phyloP scores from a whole-genome alignment of 1,140 invertebrate genomes.

The Leptinotarsa defecta region DNA sequence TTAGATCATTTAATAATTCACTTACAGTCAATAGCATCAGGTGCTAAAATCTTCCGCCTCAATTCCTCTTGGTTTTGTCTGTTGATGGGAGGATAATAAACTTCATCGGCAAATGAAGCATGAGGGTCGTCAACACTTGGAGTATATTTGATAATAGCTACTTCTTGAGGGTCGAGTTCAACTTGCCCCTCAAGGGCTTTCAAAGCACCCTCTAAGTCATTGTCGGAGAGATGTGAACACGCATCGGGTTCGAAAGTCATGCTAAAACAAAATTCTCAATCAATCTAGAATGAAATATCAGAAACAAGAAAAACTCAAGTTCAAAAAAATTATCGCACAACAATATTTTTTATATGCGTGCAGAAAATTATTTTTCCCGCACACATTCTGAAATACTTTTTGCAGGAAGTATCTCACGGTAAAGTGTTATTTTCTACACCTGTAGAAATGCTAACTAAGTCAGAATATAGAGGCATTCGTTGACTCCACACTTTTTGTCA shows the following conservation, averaged over 20 bases:
- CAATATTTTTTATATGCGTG: too few species aligned
- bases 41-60: conserved; percentile 47
- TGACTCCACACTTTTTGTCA: too few species aligned
- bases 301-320: too few species aligned
- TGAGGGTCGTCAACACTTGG: conserved; percentile 70
- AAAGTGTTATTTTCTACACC: too few species aligned
- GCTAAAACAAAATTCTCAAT: conserved; percentile 33
- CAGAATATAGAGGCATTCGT: too few species aligned
- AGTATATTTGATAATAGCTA: conserved; percentile 79
- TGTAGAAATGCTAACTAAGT: too few species aligned
- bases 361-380: too few species aligned
- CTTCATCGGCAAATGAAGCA: conserved; percentile 73
- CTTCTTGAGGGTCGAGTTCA: conserved; percentile 64
- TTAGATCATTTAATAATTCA: too few species aligned
- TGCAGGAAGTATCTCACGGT: too few species aligned
- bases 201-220: conserved; percentile 61
- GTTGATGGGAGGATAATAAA: conserved; percentile 73
- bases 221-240: conserved; percentile 56
- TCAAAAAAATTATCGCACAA: too few species aligned
- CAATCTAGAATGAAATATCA: too few species aligned
- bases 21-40: conserved; percentile 47
- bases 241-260: conserved; percentile 53
- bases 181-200: conserved; percentile 59
- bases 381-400: too few species aligned
- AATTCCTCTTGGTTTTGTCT: conserved; percentile 38